Conservation (phyloP, 2,113 vertebrate species). For the Sclerurus mexicanus region DNA sequence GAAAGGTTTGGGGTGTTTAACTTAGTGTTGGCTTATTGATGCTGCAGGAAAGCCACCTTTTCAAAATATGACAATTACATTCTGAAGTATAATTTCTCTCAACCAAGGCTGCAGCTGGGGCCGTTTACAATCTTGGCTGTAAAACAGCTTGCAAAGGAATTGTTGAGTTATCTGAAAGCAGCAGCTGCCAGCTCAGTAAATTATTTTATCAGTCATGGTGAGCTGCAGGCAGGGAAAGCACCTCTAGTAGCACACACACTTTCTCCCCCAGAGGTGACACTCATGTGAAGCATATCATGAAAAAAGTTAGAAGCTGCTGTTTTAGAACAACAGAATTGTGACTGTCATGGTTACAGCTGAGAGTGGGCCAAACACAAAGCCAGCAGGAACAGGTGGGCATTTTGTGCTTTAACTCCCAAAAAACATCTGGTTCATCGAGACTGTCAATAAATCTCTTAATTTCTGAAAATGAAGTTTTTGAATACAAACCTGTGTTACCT, state of each 20-base stretch:
- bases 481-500: slow-evolving; percentile 69
- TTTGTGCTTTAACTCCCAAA: neutral
- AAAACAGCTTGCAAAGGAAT: slow-evolving; percentile 5
- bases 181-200: slow-evolving; percentile 54
- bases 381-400: neutral
- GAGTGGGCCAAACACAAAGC: neutral
- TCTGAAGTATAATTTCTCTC: slow-evolving; percentile 38
- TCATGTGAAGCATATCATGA: neutral
- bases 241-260: neutral
- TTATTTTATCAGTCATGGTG: slow-evolving; percentile 61
- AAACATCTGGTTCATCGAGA: neutral
- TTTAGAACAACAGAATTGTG: neutral
- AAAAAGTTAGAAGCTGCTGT: neutral
- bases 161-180: slow-evolving; percentile 29
- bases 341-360: neutral
- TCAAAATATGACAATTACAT: slow-evolving; percentile 31
- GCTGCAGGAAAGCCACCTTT: slow-evolving; percentile 44
- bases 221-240: slow-evolving; percentile 20
- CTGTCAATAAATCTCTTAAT: neutral
- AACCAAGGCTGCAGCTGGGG: slow-evolving; percentile 21
- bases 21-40: slow-evolving; percentile 18
- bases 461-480: neutral
- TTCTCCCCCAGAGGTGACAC: neutral
- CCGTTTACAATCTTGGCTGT: neutral
- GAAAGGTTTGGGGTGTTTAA: slow-evolving; percentile 1